Evolutionary conservation across 2,113 vertebrate species (phyloP).

Genomic region (Grantiella picta): DNA sequence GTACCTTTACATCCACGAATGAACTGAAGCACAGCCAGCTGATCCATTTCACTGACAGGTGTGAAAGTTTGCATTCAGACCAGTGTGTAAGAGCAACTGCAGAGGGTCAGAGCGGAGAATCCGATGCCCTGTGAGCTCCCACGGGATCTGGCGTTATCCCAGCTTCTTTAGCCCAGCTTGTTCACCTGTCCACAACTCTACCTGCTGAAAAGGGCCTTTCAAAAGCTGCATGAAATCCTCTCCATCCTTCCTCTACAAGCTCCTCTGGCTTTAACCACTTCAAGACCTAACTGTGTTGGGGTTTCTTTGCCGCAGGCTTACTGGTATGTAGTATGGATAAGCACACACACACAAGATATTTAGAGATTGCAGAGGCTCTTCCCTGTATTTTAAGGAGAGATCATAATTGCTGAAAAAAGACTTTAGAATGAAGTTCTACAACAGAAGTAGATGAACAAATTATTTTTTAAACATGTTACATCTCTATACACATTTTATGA

Average conservation of each 20-base stretch:
- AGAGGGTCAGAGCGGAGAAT: neutral
- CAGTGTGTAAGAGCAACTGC: neutral
- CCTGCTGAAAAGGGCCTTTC: neutral
- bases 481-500: neutral
- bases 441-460: neutral
- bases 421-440: neutral
- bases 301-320: neutral
- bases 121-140: rapidly evolving
- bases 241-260: neutral
- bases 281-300: neutral
- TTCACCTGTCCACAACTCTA: neutral
- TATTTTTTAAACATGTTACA: neutral
- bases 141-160: rapidly evolving
- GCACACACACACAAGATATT: neutral
- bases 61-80: neutral
- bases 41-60: rapidly evolving
- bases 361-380: neutral
- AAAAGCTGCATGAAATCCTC: neutral
- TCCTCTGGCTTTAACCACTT: neutral
- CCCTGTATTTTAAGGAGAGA: neutral
- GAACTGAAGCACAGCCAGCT: neutral
- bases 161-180: rapidly evolving
- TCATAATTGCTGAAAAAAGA: neutral
- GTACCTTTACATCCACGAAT: neutral
- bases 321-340: rapidly evolving